Base-by-base conservation (phyloP, 2,888 invertebrate species). In the Apodemia duryi region DNA sequence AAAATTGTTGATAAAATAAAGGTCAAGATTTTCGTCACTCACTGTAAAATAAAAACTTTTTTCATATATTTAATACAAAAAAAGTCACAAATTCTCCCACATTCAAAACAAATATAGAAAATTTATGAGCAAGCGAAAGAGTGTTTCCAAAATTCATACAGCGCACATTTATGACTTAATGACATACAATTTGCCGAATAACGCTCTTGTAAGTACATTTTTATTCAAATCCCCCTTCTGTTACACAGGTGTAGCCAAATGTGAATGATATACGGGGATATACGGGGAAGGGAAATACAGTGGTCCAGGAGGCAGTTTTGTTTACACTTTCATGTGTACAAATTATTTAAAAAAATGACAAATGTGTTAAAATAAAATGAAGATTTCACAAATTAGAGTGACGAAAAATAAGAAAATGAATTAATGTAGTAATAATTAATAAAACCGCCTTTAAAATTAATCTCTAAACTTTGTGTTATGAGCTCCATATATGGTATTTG, bases 221-320 rank as follows among this genome's bases (percentile, higher is more conserved):
- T 57, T 57, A 57, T 57, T 57, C 32, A 57, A 57, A 57, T 57
- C 29, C 13, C 57, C 29, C 54, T 54, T 54, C 11, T 57, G 57
- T 57, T 32, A 13, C 57, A 57, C 78, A 80, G 78, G 78, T 80
- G 78, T 78, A 76, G 72, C 73, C 74, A 76, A 74, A 77, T 76
- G 75, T 77, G 75, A 76, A 75, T 81, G 78, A 81, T 79, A 75
- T 78, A 78, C 61, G 75, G 72, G 64, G 68, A 68, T 67, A 68
- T 62, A 32, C 21, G 5, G 28, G 1, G 29, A 41, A 57, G 29
- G 28, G 5, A 21, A 62, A 41, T 10, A 29, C 28, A 28, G 9
- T 54, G 21, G 54, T 41, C 29, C 7, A 9, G 29, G 54, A 41
- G 41, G 3, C 6, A 7, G 28, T 41, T 49, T 11, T 54, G 0